Evolutionary conservation across 2,797 vertebrate genomes (phyloP), one percentile per base, ranked within the genome.

Genomic region (Sarcoramphus papa): DNA sequence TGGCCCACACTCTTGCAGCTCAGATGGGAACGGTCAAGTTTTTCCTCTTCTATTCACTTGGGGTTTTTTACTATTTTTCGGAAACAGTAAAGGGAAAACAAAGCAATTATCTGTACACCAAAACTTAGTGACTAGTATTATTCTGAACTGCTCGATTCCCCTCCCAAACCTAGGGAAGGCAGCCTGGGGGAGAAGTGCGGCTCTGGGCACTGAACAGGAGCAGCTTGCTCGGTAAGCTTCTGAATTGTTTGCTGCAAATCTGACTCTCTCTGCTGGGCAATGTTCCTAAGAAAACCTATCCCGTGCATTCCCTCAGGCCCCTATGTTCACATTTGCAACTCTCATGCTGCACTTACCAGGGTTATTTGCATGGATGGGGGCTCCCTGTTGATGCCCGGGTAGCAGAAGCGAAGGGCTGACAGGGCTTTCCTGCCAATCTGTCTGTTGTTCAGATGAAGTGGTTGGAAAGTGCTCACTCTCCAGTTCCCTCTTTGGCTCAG

Each of bases 381-480:
- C 79, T 93, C 76, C 19, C 40, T 59, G 88, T 25, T 22, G 20
- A 54, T 88, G 80, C 69, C 67, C 19, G 75, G 45, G 62, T 45
- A 67, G 80, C 84, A 88, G 82, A 48, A 62, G 63, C 4, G 0
- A 84, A 60, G 78, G 94, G 74, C 33, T 95, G 92, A 45, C 92
- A 65, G 78, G 90, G 88, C 62, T 93, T 89, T 94, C 85, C 97
- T 98, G 98, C 97, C 98, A 97, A 98, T 98, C 98, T 98, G 98
- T 97, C 98, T 88, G 88, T 90, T 90, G 72, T 93, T 92, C 78
- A 69, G 84, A 92, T 90, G 96, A 97, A 96, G 92, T 93, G 93
- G 96, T 88, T 96, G 94, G 86, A 95, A 86, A 96, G 83, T 51
- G 88, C n/a, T 76, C 81, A 27, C 80, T 82, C 85, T 88, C 51